phyloP scores from a whole-genome alignment of 2,797 vertebrate species.

The Parambassis ranga region DNA sequence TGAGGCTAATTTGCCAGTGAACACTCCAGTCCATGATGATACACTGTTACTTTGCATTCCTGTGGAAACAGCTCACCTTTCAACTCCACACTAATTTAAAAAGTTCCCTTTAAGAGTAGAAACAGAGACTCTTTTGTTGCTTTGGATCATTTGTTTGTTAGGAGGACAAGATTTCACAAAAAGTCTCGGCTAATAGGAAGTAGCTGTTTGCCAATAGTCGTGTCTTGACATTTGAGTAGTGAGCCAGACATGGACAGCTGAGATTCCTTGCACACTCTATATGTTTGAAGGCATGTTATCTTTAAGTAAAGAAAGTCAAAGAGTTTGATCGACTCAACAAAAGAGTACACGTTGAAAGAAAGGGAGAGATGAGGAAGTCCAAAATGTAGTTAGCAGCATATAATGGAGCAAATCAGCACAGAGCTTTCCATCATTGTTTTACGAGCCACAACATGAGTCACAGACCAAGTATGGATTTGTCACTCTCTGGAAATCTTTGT shows the following conservation, averaged over 20 bases:
- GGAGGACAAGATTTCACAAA: constrained; percentile 8
- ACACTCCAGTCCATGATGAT: constrained; percentile 16
- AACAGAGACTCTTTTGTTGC: constrained; percentile 53
- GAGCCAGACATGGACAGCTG: constrained; percentile 25
- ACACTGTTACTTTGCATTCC: constrained; percentile 62
- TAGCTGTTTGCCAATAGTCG: neutral
- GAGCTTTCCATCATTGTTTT: neutral
- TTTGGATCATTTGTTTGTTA: constrained; percentile 35
- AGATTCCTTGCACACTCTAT: constrained; percentile 31
- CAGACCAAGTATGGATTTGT: constrained; percentile 51
- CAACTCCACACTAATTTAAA: constrained; percentile 38
- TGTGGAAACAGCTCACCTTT: constrained; percentile 67
- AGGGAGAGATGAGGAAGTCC: constrained; percentile 25
- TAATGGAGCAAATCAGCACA: neutral
- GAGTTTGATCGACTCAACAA: too few species aligned
- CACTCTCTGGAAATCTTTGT: constrained; percentile 39
- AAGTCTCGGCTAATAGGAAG: constrained; percentile 17
- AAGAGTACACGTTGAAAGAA: neutral
- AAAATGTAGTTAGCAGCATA: neutral
- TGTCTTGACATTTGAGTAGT: constrained; percentile 33
- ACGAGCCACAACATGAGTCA: constrained; percentile 52
- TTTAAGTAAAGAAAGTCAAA: neutral
- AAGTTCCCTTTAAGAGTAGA: constrained; percentile 24
- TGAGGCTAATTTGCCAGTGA: constrained; percentile 20
- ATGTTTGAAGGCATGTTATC: neutral